Evolutionary conservation across 2,888 invertebrate genomes (phyloP), one percentile per base, ranked within the genome.

Genomic region (Pyrochroa serraticornis): DNA sequence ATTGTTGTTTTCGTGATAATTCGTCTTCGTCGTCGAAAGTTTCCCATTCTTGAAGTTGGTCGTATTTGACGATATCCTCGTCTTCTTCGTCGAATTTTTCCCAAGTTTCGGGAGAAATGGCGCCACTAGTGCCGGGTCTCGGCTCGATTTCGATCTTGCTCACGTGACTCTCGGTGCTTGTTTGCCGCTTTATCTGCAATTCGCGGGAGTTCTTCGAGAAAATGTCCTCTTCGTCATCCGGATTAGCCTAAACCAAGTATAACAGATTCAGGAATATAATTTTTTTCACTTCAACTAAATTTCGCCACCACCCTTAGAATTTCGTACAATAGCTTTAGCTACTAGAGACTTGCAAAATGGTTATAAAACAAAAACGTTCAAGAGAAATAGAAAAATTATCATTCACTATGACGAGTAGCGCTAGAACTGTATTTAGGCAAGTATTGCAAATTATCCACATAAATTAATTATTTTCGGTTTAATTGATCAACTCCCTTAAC

Each of bases 211-310:
- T 76, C 63, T 77, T 74, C 0, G 84, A 82, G 65, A 84, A 84
- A 64, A 85, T 83, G 2, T 85, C 82, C 73, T 85, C 85, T 64
- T 85, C 85, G 42, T 76, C 77, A 49, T 75, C 76, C 0, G 71
- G 68, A 45, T 67, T 62, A 3, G 67, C 62, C 74, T 75, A 51
- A 49, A 67, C 32, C 8, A n/a, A n/a, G n/a, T n/a, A n/a, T n/a
- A n/a, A n/a, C n/a, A n/a, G n/a, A n/a, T n/a, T n/a, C n/a, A n/a
- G n/a, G n/a, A n/a, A n/a, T n/a, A n/a, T n/a, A n/a, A n/a, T n/a
- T n/a, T n/a, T n/a, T n/a, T n/a, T n/a, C n/a, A n/a, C n/a, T n/a
- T n/a, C n/a, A n/a, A n/a, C n/a, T n/a, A n/a, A n/a, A n/a, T n/a
- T n/a, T n/a, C n/a, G n/a, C n/a, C n/a, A n/a, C n/a, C n/a, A n/a